Evolutionary conservation across 2,888 invertebrate genomes (phyloP).

Genomic region (Tigriopus californicus): DNA sequence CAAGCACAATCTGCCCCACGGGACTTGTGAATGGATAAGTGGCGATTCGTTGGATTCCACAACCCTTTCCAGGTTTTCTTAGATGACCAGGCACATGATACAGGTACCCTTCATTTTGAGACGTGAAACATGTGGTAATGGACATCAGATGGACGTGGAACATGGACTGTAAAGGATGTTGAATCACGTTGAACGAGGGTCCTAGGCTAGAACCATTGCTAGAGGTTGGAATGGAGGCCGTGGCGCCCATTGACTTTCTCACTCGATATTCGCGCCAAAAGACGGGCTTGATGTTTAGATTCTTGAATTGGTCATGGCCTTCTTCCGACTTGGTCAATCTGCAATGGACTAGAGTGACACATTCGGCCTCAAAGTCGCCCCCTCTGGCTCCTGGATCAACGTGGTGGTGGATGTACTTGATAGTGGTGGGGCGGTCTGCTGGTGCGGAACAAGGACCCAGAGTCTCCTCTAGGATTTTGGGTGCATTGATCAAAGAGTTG

Average conservation of each 20-base stretch:
- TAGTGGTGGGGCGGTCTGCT: neutral
- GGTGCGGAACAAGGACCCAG: neutral
- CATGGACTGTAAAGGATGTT: conserved; percentile 6
- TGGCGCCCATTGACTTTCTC: neutral
- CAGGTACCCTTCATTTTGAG: conserved; percentile 9
- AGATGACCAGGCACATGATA: conserved; percentile 14
- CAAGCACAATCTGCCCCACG: conserved; percentile 3
- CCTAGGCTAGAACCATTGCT: neutral
- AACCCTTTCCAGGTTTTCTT: neutral
- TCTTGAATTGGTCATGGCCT: neutral
- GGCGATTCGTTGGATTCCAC: conserved; percentile 8
- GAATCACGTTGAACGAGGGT: neutral
- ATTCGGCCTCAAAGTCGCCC: conserved; percentile 2
- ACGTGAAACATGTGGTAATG: conserved; percentile 9
- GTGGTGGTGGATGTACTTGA: neutral
- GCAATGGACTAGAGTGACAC: neutral
- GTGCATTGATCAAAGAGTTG: neutral
- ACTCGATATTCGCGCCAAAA: conserved; percentile 6
- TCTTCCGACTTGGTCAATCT: neutral
- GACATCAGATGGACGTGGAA: conserved; percentile 11
- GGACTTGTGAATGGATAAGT: conserved; percentile 13
- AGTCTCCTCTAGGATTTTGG: neutral
- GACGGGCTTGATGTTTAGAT: neutral
- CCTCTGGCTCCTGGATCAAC: neutral
- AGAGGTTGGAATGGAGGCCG: neutral